A percentile compares a stretch with the other conserved stretches of the same genome.
Evolutionary conservation across 2,113 vertebrate genomes (phyloP).

Genomic region (Xenopus tropicalis): UCB_Xtro_10.0 CM004448.2:98913001-98913500

Average conservation of each 20-base stretch:
- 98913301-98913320: neutral
- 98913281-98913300: neutral
- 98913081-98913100: constrained; percentile 94
- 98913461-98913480: neutral
- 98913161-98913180: constrained; percentile 1
- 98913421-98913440: neutral
- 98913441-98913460: constrained; percentile 12
- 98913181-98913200: neutral
- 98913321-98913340: neutral
- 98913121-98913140: constrained; percentile 50
- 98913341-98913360: neutral
- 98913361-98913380: neutral
- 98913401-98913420: neutral
- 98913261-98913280: constrained; percentile 1
- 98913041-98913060: constrained; percentile 94
- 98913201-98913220: neutral
- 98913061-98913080: constrained; percentile 84
- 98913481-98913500: neutral
- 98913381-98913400: neutral
- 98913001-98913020: constrained; percentile 80
- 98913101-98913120: constrained; percentile 68
- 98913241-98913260: constrained; percentile 1
- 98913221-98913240: neutral
- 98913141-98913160: constrained; percentile 9
- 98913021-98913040: constrained; percentile 90